Evolutionary conservation across 2,797 vertebrate species (phyloP).

Genomic region (Sebastes reedi): DNA sequence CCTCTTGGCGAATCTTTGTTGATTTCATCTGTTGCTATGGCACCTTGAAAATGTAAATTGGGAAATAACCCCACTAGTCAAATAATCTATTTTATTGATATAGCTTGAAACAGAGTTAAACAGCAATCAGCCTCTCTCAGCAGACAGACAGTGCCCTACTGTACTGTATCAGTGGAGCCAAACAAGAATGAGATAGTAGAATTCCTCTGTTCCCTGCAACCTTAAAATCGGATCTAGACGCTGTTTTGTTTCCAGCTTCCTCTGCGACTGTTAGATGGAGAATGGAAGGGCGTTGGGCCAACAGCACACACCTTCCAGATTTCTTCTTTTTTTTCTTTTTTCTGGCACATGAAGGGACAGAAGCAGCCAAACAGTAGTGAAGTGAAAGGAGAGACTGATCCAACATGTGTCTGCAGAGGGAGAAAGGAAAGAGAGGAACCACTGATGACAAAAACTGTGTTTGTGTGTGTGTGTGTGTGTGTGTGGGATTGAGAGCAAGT

Average conservation of each 20-base stretch:
- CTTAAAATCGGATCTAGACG: slow-evolving; percentile 20
- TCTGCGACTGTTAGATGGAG: slow-evolving; percentile 28
- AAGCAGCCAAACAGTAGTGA: slow-evolving; percentile 28
- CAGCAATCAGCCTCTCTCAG: neutral
- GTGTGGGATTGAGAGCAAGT: neutral
- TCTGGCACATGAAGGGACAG: neutral
- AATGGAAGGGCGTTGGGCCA: slow-evolving; percentile 41
- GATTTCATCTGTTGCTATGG: slow-evolving; percentile 6
- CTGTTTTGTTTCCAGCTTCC: slow-evolving; percentile 69
- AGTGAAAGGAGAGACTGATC: slow-evolving; percentile 14
- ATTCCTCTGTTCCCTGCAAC: slow-evolving; percentile 54
- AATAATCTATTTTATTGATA: neutral
- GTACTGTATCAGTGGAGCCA: neutral
- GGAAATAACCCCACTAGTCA: neutral
- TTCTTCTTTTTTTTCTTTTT: slow-evolving; percentile 33
- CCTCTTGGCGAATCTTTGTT: slow-evolving; percentile 33
- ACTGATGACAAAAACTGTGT: neutral
- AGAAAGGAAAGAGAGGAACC: neutral
- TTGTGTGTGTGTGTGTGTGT: neutral
- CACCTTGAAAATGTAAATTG: neutral
- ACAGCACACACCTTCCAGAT: slow-evolving; percentile 37
- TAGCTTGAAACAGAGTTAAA: slow-evolving; percentile 4
- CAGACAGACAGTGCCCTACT: neutral
- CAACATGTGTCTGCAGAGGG: slow-evolving; percentile 11
- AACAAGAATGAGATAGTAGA: slow-evolving; percentile 32